These are phyloP conservation scores for Erethizon dorsatum DNA, from an alignment of 2,797 vertebrate species.

Conservation along the genomic window DNA sequence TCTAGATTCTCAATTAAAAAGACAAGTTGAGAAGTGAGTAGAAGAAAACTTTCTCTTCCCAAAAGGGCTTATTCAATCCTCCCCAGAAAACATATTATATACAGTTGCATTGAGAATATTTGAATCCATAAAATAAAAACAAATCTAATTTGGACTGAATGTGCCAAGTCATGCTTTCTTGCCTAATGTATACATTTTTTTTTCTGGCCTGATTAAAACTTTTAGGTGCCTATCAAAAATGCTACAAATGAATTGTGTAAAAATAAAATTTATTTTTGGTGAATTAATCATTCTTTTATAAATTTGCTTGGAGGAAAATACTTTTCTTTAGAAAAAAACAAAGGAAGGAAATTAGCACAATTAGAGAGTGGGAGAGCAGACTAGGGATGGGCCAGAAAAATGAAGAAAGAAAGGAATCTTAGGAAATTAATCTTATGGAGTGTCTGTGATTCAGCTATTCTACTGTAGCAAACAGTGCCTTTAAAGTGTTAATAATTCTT, in stretches of 20 bases:
- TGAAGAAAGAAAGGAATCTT: conserved; percentile 10
- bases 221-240: conserved; percentile 43
- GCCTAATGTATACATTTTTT: background rate
- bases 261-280: conserved; percentile 13
- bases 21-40: background rate
- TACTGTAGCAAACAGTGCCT: background rate
- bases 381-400: background rate
- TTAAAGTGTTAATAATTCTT: conserved; percentile 20
- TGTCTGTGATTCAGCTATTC: background rate
- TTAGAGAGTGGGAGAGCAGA: background rate
- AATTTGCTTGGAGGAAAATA: conserved; percentile 14
- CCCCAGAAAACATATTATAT: background rate
- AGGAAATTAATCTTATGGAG: background rate
- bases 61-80: background rate
- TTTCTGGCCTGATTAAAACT: background rate
- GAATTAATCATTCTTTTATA: conserved; percentile 29
- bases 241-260: conserved; percentile 27
- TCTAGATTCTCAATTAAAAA: background rate
- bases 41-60: background rate
- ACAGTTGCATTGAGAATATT: conserved; percentile 28
- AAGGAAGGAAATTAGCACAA: conserved; percentile 42
- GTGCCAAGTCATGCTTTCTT: background rate
- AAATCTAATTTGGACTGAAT: conserved; percentile 57
- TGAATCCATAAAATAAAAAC: conserved; percentile 28
- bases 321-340: conserved; percentile 38